Conservation (phyloP, 1,140 invertebrate species). For the Drosophila saltans region DNA sequence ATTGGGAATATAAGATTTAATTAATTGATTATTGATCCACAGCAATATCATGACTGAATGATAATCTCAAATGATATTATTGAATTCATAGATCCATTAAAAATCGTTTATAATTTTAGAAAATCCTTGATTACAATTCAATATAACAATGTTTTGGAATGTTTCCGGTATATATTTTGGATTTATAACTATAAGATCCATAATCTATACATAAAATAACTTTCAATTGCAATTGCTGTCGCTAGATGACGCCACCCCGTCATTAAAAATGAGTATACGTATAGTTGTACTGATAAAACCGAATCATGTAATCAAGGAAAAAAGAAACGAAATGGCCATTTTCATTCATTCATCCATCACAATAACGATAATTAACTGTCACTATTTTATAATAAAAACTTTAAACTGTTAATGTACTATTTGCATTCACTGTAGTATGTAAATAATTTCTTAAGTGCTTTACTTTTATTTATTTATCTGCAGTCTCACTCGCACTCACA, state of each 20-base stretch:
- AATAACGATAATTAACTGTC: not conserved
- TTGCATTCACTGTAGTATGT: not conserved
- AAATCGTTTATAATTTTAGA: too few relatives aligned
- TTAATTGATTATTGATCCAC: too few relatives aligned
- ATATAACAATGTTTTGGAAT: too few relatives aligned
- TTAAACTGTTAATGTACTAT: not conserved
- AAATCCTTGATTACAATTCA: too few relatives aligned
- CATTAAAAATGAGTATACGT: not conserved
- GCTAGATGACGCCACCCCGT: not conserved
- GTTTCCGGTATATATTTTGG: too few relatives aligned
- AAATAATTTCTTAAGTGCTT: not conserved
- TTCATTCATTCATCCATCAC: not conserved
- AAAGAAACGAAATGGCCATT: not conserved
- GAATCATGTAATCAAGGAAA: not conserved
- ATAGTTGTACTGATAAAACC: not conserved
- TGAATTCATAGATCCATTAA: too few relatives aligned
- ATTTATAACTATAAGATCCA: too few relatives aligned
- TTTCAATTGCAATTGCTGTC: not conserved
- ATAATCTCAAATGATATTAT: too few relatives aligned
- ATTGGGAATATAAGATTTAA: too few relatives aligned
- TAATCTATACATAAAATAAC: not conserved
- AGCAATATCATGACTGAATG: too few relatives aligned
- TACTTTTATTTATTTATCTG: constrained; percentile 19
- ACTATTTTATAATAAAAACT: not conserved
- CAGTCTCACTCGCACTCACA: not conserved